Conservation (phyloP, 1,140 invertebrate species). For the Papilio aristodemus region DNA sequence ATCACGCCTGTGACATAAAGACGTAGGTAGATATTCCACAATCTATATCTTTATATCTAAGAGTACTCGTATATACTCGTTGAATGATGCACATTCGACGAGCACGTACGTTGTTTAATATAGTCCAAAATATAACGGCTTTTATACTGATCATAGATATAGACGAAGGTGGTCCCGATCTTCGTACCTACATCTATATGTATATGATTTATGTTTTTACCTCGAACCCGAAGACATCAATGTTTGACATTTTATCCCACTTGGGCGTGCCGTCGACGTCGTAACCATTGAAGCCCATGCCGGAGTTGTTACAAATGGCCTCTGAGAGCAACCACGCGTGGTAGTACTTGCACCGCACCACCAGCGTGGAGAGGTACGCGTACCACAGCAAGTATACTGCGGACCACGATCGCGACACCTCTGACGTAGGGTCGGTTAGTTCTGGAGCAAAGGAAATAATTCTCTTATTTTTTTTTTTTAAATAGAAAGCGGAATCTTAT, state of each 20-base stretch:
- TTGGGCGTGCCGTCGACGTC: constrained; percentile 84
- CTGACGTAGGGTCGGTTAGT: constrained; percentile 66
- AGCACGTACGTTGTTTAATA: no score
- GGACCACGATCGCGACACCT: constrained; percentile 73
- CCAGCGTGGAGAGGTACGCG: constrained; percentile 87
- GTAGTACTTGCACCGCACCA: constrained; percentile 96
- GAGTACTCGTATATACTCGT: no score
- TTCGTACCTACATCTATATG: no score
- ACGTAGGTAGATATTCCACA: background rate
- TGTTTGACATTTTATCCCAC: constrained; percentile 96
- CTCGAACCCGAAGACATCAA: constrained; percentile 94
- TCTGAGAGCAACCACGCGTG: constrained; percentile 97
- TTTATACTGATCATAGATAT: no score
- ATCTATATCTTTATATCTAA: no score
- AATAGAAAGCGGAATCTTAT: no score
- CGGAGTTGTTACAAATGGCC: constrained; percentile 95
- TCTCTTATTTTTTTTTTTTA: no score
- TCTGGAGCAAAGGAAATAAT: constrained; percentile 49
- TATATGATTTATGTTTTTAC: constrained; percentile 79
- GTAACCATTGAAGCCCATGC: constrained; percentile 94
- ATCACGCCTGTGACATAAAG: no score
- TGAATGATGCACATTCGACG: no score
- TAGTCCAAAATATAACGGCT: no score
- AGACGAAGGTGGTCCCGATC: no score
- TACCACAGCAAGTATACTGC: constrained; percentile 87